Evolutionary conservation across 1,140 invertebrate species (phyloP), one percentile per base, ranked within the genome.

Genomic region (Cyclina sinensis): DNA sequence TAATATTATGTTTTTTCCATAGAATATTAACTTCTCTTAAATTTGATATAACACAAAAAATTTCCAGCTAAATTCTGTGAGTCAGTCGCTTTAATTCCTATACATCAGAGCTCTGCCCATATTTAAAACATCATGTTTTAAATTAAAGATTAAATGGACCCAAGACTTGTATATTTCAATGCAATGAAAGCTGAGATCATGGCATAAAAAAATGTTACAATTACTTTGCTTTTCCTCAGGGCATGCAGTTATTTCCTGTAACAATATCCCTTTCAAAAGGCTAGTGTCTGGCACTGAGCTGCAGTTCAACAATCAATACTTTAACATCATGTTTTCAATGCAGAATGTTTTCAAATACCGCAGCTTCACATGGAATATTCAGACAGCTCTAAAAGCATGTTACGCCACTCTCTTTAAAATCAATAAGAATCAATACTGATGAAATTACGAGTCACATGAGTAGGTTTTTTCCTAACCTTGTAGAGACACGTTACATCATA

Each of bases 361-460:
- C n/a, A n/a, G n/a, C 65, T 32, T 43, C 4, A 37, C 65, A 70
- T 70, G 65, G 14, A 70, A 70, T 4, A 70, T 70, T 24, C 21
- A 70, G 65, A n/a, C 65, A 70, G n/a, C 21, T 39, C 65, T 39
- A 70, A 70, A n/a, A 9, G 35, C 65, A 70, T 70, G 65, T 70
- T 70, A 70, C 32, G 32, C 65, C 35, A 37, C 30, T 37, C 9
- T 27, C 65, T 70, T n/a, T 70, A 70, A 70, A 70, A 70, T 70
- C 65, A 70, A 70, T 70, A 70, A 16, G 21, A 35, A 37, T 37
- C 65, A 39, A 70, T 70, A 39, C 4, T 37, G 65, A 70, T 70
- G 65, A 70, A 70, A 37, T 37, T 70, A 11, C 18, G 32, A 70
- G 32, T 70, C 65, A 70, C 65, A 27, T 70, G 43, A n/a, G n/a